Evolutionary conservation across 2,797 vertebrate species (phyloP).

Genomic region (Sebastes wilsoni): DNA sequence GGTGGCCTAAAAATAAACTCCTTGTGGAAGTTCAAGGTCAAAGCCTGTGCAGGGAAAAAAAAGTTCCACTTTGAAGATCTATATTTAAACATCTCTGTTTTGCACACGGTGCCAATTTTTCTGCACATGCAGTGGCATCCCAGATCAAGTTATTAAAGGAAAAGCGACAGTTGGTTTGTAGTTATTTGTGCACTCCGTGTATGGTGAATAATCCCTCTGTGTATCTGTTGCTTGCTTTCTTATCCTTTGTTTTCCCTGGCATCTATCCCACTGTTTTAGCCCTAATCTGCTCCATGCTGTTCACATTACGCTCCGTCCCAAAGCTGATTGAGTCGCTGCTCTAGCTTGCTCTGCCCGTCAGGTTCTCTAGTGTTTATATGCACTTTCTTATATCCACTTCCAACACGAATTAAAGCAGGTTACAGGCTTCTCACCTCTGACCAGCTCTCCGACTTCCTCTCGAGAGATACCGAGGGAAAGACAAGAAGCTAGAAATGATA

Average conservation of each 20-base stretch:
- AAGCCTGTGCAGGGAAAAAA: constrained; percentile 6
- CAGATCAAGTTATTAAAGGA: constrained; percentile 65
- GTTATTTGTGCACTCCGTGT: constrained; percentile 65
- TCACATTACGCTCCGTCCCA: constrained; percentile 50
- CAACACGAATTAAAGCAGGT: neutral
- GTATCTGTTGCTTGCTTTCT: constrained; percentile 67
- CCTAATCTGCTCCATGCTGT: constrained; percentile 72
- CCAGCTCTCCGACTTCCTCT: constrained; percentile 2
- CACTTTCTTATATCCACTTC: constrained; percentile 1
- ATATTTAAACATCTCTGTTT: constrained; percentile 51
- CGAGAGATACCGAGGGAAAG: constrained; percentile 13
- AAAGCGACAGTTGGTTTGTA: constrained; percentile 71
- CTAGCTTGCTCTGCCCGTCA: constrained; percentile 14
- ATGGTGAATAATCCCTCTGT: constrained; percentile 63
- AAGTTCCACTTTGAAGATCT: constrained; percentile 32
- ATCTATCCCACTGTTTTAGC: constrained; percentile 52
- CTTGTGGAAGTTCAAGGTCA: constrained; percentile 48
- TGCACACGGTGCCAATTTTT: constrained; percentile 38
- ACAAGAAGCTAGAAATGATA: constrained; percentile 17
- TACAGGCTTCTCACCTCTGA: constrained; percentile 15
- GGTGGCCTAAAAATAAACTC: constrained; percentile 66
- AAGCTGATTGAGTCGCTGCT: constrained; percentile 46
- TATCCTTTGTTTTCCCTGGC: constrained; percentile 63
- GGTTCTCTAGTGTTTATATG: constrained; percentile 19
- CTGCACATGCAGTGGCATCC: constrained; percentile 24